phyloP scores from a whole-genome alignment of 2,113 vertebrate genomes.

The Brachyhypopomus occidentalis region DNA sequence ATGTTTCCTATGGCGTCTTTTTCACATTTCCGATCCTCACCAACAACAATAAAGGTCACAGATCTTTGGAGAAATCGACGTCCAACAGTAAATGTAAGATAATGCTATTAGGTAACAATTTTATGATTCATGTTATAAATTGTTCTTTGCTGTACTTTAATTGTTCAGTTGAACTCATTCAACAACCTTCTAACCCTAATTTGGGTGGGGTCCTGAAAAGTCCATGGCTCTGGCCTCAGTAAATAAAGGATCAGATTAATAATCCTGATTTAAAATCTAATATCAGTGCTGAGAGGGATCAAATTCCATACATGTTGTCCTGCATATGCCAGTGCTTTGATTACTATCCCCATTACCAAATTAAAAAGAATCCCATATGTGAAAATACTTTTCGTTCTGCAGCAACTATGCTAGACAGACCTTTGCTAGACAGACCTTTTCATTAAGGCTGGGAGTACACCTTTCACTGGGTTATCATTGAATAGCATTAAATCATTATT shows the following conservation, averaged over 20 bases:
- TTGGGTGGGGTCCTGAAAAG: too few species aligned
- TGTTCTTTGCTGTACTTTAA: too few species aligned
- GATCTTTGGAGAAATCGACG: too few species aligned
- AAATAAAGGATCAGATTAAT: background rate
- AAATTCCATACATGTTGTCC: background rate
- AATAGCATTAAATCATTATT: conserved; percentile 44
- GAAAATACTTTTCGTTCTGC: conserved; percentile 31
- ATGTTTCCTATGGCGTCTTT: too few species aligned
- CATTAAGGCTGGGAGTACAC: conserved; percentile 34
- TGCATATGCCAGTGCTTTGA: background rate
- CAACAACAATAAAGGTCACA: too few species aligned
- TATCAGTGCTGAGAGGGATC: background rate
- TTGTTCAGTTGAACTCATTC: too few species aligned
- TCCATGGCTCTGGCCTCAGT: background rate
- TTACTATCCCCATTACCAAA: conserved; percentile 6
- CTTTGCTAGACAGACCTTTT: background rate
- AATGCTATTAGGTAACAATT: too few species aligned
- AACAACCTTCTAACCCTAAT: too few species aligned
- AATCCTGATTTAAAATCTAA: background rate
- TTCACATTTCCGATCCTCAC: too few species aligned
- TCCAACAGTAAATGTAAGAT: too few species aligned
- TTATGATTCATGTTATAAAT: too few species aligned
- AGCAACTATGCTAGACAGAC: background rate
- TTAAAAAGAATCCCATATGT: conserved; percentile 17
- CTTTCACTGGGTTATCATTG: conserved; percentile 32